Base-by-base conservation (phyloP, 2,888 invertebrate genomes). In the Criorhina ranunculi region DNA sequence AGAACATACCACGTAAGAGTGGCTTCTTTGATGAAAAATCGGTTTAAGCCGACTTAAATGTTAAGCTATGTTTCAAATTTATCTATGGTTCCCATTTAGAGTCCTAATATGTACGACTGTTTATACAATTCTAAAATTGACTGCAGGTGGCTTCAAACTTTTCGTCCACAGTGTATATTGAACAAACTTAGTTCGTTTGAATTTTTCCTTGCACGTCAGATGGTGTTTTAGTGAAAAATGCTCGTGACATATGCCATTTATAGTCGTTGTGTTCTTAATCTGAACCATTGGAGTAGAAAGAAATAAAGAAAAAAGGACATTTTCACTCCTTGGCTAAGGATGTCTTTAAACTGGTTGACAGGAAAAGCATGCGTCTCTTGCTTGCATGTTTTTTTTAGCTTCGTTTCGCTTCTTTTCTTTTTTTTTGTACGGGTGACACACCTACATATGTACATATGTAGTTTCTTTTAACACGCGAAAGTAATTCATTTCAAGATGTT, bases 231-330 rank as follows among this genome's bases (percentile, higher is more conserved):
- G 67, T 42, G 67, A 42, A 59, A 55, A 64, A 51, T 64, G 70
- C 79, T 64, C 72, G 72, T 79, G 79, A 79, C 79, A 79, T 51
- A 59, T 72, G 79, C 51, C 79, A 79, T 73, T 79, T 79, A 66
- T 64, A 79, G 49, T 70, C 33, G 67, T 46, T 49, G 76, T 69
- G 59, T 42, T 59, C 67, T 53, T 67, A 77, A 77, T 77, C 59
- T 51, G 40, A 60, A 19, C 12, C 59, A 59, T 67, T 51, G 49
- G 59, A 77, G 59, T 33, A n/a, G 46, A 49, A 49, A 3, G 12
- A n/a, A n/a, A n/a, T n/a, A n/a, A n/a, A 24, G 4, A 24, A 24
- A 55, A 55, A 44, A 19, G 33, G 59, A 33, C 51, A 19, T 62
- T 35, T 70, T 57, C 55, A 37, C 67, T 33, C 29, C 12, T 49